phyloP scores from a whole-genome alignment of 2,888 invertebrate species.

The Timandra comae region DNA sequence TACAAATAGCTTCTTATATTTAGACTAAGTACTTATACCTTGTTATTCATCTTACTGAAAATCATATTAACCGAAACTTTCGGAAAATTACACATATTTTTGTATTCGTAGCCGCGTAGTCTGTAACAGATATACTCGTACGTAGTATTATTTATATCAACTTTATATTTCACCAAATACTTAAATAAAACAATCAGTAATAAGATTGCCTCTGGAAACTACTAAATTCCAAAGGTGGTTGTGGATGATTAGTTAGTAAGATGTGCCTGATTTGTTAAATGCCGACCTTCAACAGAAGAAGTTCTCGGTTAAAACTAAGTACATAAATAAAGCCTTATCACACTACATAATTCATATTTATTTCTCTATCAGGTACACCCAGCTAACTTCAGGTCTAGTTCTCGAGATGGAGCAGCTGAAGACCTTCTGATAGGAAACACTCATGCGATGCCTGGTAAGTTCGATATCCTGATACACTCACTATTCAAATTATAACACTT shows the following conservation, averaged over 20 bases:
- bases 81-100: not conserved
- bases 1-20: too few species aligned
- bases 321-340: too few species aligned
- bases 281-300: too few species aligned
- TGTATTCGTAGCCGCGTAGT: not conserved
- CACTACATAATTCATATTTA: too few species aligned
- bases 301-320: too few species aligned
- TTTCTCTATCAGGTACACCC: constrained; percentile 69
- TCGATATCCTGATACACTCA: not conserved
- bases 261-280: too few species aligned
- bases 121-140: not conserved
- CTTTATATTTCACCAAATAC: not conserved
- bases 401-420: constrained; percentile 40
- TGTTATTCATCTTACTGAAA: not conserved
- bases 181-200: too few species aligned
- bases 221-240: too few species aligned
- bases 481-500: not conserved
- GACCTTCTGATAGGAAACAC: constrained; percentile 49
- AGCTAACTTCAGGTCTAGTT: constrained; percentile 56
- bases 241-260: too few species aligned
- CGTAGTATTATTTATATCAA: not conserved
- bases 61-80: not conserved
- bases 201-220: too few species aligned
- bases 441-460: constrained; percentile 28
- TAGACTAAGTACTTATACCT: not conserved